Conservation (phyloP, 2,113 vertebrate genomes). For the Equus quagga region DNA sequence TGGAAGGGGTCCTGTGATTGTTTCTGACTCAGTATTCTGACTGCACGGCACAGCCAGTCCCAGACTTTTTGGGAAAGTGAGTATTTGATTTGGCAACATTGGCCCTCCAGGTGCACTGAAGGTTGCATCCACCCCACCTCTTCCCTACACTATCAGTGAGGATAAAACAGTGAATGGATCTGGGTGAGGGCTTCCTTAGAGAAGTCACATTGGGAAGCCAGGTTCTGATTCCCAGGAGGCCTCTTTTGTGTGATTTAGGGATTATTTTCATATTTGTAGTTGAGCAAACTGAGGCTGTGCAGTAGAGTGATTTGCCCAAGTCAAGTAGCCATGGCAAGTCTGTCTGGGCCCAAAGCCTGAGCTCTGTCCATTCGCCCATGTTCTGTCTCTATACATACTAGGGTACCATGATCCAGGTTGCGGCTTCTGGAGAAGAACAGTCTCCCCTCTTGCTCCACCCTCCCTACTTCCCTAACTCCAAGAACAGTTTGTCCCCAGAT, state of each 20-base stretch:
- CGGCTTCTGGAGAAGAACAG: neutral
- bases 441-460: neutral
- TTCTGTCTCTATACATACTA: neutral
- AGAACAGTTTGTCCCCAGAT: neutral
- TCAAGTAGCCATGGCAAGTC: neutral
- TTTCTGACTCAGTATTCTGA: neutral
- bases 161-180: neutral
- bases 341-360: neutral
- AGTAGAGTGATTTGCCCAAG: neutral
- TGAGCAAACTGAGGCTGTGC: neutral
- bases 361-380: neutral
- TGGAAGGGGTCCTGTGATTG: neutral
- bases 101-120: neutral
- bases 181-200: neutral
- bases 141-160: neutral
- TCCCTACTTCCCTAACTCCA: neutral
- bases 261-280: neutral
- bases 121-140: neutral
- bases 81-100: neutral
- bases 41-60: neutral
- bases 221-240: neutral
- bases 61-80: neutral
- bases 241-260: slow-evolving; percentile 11
- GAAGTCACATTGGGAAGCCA: neutral
- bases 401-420: neutral